Conservation (phyloP, 35 echinoderm and acorn worm species). For the Apostichopus californicus region DNA sequence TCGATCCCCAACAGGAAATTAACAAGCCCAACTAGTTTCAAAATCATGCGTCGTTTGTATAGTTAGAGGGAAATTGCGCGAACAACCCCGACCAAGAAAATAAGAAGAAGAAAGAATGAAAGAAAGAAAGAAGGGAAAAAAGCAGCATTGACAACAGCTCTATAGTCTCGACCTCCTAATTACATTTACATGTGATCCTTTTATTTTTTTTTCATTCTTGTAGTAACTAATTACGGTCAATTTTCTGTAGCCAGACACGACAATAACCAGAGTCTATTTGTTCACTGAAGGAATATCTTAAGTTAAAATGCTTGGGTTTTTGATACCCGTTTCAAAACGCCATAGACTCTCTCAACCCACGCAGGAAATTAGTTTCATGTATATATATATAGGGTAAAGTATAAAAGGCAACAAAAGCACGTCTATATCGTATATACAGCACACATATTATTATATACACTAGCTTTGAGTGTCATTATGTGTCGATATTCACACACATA, state of each 20-base stretch:
- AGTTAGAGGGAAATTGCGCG: conserved; percentile 17
- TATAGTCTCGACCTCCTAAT: conserved; percentile 5
- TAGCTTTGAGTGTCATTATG: too few species aligned
- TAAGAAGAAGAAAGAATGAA: too few species aligned
- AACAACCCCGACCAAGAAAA: conserved; percentile 23
- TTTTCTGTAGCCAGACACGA: not conserved
- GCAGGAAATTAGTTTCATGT: too few species aligned
- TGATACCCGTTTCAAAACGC: conserved; percentile 8
- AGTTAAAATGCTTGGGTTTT: not conserved
- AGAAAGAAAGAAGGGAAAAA: too few species aligned
- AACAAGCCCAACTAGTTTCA: conserved; percentile 28
- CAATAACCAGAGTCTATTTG: conserved; percentile 13
- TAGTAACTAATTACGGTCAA: conserved; percentile 25
- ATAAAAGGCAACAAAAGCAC: too few species aligned
- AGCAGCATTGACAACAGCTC: not conserved
- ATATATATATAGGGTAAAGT: too few species aligned
- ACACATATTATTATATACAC: too few species aligned
- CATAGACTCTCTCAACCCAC: too few species aligned
- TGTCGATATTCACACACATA: too few species aligned
- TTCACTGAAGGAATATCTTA: not conserved
- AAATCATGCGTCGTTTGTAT: not conserved
- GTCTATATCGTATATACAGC: too few species aligned
- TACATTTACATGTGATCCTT: conserved; percentile 30
- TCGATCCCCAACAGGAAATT: conserved; percentile 30
- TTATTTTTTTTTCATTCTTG: conserved; percentile 1